phyloP scores from a whole-genome alignment of 1,140 invertebrate genomes.

The Oedothorax gibbosus region DNA sequence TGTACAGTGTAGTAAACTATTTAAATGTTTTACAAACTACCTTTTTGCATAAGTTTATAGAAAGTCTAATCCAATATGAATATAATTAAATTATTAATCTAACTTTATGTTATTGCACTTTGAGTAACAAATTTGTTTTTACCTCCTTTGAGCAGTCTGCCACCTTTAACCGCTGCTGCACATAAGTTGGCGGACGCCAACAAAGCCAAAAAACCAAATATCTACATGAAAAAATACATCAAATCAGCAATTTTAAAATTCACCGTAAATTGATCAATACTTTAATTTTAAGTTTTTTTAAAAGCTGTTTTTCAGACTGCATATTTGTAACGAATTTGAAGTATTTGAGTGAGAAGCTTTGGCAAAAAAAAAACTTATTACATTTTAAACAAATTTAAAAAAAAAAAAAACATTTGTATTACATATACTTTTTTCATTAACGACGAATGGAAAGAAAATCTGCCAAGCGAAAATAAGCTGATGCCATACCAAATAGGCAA shows the following conservation, averaged over 20 bases:
- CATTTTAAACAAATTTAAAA: too few species aligned
- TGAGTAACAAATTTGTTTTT: neutral
- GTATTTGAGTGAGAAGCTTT: too few species aligned
- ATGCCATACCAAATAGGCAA: too few species aligned
- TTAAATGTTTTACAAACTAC: neutral
- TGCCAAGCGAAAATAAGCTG: too few species aligned
- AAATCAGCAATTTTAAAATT: neutral
- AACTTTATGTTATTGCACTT: neutral
- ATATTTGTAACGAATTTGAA: too few species aligned
- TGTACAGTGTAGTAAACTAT: neutral
- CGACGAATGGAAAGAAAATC: too few species aligned
- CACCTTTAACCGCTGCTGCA: constrained; percentile 16
- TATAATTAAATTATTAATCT: neutral
- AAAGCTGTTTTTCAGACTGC: too few species aligned
- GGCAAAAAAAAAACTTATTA: too few species aligned
- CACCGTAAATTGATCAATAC: too few species aligned
- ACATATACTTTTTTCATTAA: too few species aligned
- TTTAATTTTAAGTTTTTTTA: too few species aligned
- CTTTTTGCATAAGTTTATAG: neutral
- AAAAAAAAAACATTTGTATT: too few species aligned
- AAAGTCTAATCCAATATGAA: neutral
- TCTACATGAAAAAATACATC: neutral
- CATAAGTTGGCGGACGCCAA: constrained; percentile 17
- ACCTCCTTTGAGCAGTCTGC: neutral
- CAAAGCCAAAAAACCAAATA: constrained; percentile 13